These are phyloP conservation scores for Acropternis orthonyx DNA, from an alignment of 2,797 vertebrate species.

Conservation along the genomic window DNA sequence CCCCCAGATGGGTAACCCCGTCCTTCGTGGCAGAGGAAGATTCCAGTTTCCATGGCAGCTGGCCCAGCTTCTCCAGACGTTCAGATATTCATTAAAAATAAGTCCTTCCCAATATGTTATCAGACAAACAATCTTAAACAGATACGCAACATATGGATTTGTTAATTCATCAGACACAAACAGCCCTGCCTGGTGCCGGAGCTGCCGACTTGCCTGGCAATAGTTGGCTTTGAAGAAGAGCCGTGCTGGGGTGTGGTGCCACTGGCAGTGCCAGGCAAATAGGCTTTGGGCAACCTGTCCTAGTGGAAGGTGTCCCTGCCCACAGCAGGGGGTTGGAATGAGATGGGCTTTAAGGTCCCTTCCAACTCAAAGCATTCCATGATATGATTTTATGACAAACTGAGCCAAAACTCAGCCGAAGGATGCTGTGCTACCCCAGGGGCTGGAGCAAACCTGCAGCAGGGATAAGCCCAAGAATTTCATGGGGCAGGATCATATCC, in stretches of 20 bases:
- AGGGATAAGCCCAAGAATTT: background rate
- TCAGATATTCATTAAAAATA: constrained; percentile 20
- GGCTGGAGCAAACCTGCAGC: background rate
- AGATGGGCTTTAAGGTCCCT: background rate
- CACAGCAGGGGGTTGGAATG: background rate
- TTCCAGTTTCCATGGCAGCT: constrained; percentile 11
- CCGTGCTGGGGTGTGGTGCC: accelerated
- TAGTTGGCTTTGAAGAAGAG: accelerated
- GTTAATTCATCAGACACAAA: constrained; percentile 1
- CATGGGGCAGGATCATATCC: accelerated
- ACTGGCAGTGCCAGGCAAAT: background rate
- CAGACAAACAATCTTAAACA: constrained; percentile 45
- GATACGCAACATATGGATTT: constrained; percentile 19
- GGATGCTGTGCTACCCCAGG: background rate
- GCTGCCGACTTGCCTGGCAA: accelerated
- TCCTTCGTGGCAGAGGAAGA: background rate
- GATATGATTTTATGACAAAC: background rate
- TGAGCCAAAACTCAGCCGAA: accelerated
- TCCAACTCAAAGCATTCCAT: background rate
- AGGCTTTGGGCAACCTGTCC: background rate
- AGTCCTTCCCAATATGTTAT: constrained; percentile 30
- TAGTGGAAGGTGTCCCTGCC: background rate
- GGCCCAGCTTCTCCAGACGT: background rate
- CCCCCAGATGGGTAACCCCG: background rate
- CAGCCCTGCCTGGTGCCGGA: background rate